Base-by-base conservation (phyloP, 2,113 vertebrate genomes). In the Arizona elegans region DNA sequence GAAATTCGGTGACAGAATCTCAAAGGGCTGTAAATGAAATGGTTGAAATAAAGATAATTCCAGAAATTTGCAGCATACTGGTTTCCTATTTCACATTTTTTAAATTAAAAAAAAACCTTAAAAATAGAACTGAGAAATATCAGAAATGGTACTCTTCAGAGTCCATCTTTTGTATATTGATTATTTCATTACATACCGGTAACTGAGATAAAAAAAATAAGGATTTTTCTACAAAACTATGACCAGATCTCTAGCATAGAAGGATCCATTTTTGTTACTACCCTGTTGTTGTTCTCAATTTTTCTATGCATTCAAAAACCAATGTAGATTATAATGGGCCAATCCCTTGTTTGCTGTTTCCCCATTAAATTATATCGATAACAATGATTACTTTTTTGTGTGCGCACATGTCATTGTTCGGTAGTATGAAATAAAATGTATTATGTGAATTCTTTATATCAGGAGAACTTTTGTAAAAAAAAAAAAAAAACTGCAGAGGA, bases 281-380 rank as follows among this genome's bases (percentile, higher is more conserved):
- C 95, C 96, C 95, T 94, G 96, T 94, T 95, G 90, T 91, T 94
- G 95, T 91, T 91, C 53, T 6, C 93, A 95, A 87, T 62, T 92
- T 86, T 96, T 96, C 96, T 97, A 97, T 95, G 93, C 94, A 94
- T 86, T 90, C 26, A 93, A 96, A 94, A 96, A 96, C 95, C 93
- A 92, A 95, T 93, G 93, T 95, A 89, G 93, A 86, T 96, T 94
- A 92, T 92, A 96, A 94, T 91, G 58, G 91, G 95, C 58, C 96
- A 97, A 97, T 95, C 95, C 89, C 11, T 93, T 94, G 95, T 96
- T 96, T 96, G 96, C 97, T 65, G 96, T 95, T 92, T 87, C 91
- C 86, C 91, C 92, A 81, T 93, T 88, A 55, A 96, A 96, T 96
- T 96, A 96, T 96, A 97, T 97, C 94, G 95, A 52, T 96, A 95